Conservation (phyloP, 2,888 invertebrate genomes). For the Alentia gelatinosa region DNA sequence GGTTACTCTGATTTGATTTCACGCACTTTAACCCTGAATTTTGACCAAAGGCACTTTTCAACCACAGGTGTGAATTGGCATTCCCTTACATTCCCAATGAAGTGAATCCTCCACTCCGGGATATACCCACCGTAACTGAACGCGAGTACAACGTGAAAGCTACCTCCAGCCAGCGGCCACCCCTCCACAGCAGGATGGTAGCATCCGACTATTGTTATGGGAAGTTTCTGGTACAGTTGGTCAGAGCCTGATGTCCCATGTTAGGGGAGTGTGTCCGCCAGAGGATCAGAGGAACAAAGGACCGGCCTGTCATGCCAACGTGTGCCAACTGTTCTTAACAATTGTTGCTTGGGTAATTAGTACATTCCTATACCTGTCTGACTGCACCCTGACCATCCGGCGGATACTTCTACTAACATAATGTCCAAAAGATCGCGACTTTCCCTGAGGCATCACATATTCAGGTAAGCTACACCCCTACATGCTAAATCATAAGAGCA, state of each 20-base stretch:
- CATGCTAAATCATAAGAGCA: too few relatives aligned
- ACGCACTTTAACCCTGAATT: neutral
- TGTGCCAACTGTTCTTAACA: neutral
- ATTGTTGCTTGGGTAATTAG: neutral
- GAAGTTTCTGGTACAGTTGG: neutral
- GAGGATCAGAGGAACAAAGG: conserved; percentile 4
- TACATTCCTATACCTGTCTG: neutral
- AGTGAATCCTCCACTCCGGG: too few relatives aligned
- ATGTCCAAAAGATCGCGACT: neutral
- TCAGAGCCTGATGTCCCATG: neutral
- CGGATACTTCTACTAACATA: too few relatives aligned
- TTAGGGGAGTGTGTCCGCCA: neutral
- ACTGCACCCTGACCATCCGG: neutral
- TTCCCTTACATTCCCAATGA: too few relatives aligned
- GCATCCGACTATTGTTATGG: neutral
- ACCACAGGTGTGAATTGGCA: neutral
- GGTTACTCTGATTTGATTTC: conserved; percentile 4
- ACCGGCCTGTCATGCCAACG: neutral
- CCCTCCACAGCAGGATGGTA: neutral
- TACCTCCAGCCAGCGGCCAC: neutral
- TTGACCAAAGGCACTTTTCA: neutral
- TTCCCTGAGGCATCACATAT: neutral
- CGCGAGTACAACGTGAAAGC: too few relatives aligned
- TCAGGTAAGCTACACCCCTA: neutral
- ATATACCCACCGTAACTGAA: too few relatives aligned